These are phyloP conservation scores for Osmerus mordax DNA, from an alignment of 2,113 vertebrate genomes.

Conservation along the genomic window DNA sequence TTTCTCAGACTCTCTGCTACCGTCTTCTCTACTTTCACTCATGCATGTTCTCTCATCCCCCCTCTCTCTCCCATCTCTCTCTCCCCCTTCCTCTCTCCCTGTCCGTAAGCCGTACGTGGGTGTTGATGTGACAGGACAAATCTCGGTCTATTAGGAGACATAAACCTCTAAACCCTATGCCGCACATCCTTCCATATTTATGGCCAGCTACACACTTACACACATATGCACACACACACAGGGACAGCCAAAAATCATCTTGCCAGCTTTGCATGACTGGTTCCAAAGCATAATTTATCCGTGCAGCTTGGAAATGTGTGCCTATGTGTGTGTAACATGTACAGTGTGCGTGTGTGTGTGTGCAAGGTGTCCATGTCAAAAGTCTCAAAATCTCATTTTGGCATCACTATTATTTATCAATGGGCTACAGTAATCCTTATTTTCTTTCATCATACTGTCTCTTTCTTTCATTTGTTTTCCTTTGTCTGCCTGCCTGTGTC, in stretches of 20 bases:
- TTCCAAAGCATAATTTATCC: too few species aligned
- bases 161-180: conserved; percentile 66
- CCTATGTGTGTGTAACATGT: background rate
- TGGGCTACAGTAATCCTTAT: too few species aligned
- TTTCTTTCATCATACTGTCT: too few species aligned
- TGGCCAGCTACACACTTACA: conserved; percentile 37
- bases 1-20: conserved; percentile 33
- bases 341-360: background rate
- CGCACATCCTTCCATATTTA: conserved; percentile 65
- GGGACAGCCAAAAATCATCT: background rate
- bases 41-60: background rate
- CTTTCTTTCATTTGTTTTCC: too few species aligned
- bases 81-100: background rate
- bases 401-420: too few species aligned
- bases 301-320: too few species aligned
- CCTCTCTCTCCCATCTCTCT: background rate
- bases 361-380: background rate
- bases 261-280: too few species aligned
- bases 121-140: conserved; percentile 68
- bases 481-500: too few species aligned
- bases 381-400: too few species aligned
- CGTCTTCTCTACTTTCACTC: background rate
- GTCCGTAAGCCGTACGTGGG: conserved; percentile 56
- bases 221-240: background rate
- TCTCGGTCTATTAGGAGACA: conserved; percentile 70